These are phyloP conservation scores for Grammomys surdaster DNA, from an alignment of 2,113 vertebrate genomes.

Conservation along the genomic window DNA sequence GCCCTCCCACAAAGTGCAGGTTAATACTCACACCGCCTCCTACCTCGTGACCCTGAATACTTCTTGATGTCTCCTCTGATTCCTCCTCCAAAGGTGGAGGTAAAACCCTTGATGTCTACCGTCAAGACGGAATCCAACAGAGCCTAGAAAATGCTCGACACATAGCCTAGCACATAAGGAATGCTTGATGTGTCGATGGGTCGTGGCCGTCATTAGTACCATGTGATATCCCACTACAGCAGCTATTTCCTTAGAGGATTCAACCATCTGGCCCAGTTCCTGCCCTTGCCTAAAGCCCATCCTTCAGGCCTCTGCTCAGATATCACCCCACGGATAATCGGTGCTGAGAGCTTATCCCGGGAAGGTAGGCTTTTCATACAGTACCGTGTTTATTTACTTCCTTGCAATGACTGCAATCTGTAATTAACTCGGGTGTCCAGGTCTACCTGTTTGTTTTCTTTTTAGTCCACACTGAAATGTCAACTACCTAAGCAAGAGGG, in stretches of 20 bases:
- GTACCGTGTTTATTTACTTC: constrained; percentile 34
- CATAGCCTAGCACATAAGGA: neutral
- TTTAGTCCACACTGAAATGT: constrained; percentile 2
- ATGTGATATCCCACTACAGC: neutral
- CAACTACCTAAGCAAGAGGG: neutral
- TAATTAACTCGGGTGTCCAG: neutral
- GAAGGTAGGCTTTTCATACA: neutral
- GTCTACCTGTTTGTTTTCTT: constrained; percentile 56
- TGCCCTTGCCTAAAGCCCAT: neutral
- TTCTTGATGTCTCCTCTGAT: neutral
- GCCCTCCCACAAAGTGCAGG: neutral
- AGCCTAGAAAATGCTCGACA: neutral
- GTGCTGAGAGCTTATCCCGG: neutral
- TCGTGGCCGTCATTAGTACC: neutral
- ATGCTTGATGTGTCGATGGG: neutral
- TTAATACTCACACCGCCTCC: neutral
- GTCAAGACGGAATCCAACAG: neutral
- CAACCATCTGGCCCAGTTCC: neutral
- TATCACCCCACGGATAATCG: neutral
- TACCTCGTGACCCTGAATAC: neutral
- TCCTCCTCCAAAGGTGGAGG: neutral
- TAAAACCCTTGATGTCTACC: neutral
- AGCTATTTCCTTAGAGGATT: neutral
- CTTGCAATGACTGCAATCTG: neutral
- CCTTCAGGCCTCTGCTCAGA: neutral